Evolutionary conservation across 2,888 invertebrate species (phyloP), one percentile per base, ranked within the genome.

Genomic region (Zhuqinia jingwanae): DNA sequence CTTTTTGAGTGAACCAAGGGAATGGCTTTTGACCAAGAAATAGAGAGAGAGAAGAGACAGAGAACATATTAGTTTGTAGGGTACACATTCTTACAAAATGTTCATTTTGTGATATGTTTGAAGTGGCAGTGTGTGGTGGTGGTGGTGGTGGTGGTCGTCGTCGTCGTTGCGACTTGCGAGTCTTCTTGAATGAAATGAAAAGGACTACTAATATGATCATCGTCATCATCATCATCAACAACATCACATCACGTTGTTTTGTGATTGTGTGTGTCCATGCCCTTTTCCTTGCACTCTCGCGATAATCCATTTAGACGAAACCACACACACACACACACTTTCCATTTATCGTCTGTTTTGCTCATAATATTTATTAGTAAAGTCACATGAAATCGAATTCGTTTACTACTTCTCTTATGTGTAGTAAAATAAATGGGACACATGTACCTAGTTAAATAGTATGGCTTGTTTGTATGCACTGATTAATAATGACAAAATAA

Each of bases 161-260:
- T 36, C 5, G 36, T 8, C 36, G 36, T 36, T 36, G 36, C 36
- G 36, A 36, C 36, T 36, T 36, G 36, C 36, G 45, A 70, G 47
- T 1, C 70, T 70, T 70, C 70, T 47, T 70, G 70, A 70, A 47
- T 70, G 47, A 65, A 65, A 65, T 42, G 63, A 68, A 45, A 42
- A 45, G 25, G 50, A 70, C 47, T 70, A 70, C 45, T 70, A 65
- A 50, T 15, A 68, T 22, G 45, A 68, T 68, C 68, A 45, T 47
- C 13, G 20, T 68, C 45, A 68, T 68, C 42, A 65, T 65, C 65
- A 30, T n/a, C 30, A n/a, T 42, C 42, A 42, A 6, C 45, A 10
- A 22, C 17, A 68, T 22, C 45, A 47, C 45, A 22, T 70, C 25
- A 20, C 17, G 68, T 68, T 36, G 36, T 36, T 68, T 22, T 70